Conservation (phyloP, 2,888 invertebrate genomes). For the Epirrita christyi region DNA sequence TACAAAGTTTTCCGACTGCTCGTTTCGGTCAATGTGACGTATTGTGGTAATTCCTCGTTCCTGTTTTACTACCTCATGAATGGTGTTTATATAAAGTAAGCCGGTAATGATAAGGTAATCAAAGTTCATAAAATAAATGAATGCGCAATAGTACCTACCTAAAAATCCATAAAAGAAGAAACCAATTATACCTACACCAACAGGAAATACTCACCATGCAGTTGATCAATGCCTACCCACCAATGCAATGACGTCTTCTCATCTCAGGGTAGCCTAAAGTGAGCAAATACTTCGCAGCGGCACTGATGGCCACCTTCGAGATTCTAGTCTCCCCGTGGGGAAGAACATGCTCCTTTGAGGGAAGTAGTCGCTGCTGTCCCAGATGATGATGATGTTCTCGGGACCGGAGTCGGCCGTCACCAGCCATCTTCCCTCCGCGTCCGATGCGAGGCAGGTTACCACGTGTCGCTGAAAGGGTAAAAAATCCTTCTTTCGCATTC, state of each 20-base stretch:
- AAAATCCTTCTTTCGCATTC: slow-evolving; percentile 16
- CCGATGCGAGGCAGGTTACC: slow-evolving; percentile 77
- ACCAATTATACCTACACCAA: neutral
- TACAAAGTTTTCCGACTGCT: too few species aligned
- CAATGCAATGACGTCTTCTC: slow-evolving; percentile 78
- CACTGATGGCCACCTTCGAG: slow-evolving; percentile 77
- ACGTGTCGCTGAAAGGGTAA: slow-evolving; percentile 70
- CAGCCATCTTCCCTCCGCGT: slow-evolving; percentile 82
- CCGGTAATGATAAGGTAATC: too few species aligned
- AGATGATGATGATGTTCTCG: slow-evolving; percentile 84
- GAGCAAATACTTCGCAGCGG: slow-evolving; percentile 84
- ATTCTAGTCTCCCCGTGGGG: slow-evolving; percentile 74
- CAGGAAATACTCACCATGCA: slow-evolving; percentile 76
- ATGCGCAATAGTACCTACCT: too few species aligned
- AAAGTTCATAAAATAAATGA: too few species aligned
- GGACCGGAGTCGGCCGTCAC: slow-evolving; percentile 84
- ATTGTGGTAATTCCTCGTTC: too few species aligned
- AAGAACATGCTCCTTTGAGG: slow-evolving; percentile 82
- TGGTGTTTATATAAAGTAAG: too few species aligned
- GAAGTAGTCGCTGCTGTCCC: slow-evolving; percentile 79
- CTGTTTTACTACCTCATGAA: too few species aligned
- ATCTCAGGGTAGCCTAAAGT: slow-evolving; percentile 78
- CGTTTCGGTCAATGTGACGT: too few species aligned
- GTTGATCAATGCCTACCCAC: slow-evolving; percentile 82
- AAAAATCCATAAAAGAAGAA: too few species aligned